Conservation (phyloP, 2,888 invertebrate genomes). For the Autographa pulchrina region DNA sequence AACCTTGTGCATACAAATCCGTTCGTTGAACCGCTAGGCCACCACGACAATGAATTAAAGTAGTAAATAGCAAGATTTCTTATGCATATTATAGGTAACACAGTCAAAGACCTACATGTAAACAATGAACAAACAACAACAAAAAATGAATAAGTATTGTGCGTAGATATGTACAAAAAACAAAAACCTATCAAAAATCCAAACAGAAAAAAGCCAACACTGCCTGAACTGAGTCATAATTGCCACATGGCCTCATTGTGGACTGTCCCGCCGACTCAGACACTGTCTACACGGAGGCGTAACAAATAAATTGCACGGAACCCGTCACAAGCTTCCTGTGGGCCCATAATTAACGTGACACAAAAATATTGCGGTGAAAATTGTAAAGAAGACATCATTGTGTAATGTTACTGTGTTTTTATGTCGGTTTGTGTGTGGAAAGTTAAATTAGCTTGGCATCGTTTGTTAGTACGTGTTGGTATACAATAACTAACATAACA, state of each 20-base stretch:
- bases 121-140: no score
- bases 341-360: constrained; percentile 73
- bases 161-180: no score
- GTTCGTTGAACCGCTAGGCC: no score
- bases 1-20: no score
- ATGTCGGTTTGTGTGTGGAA: constrained; percentile 15
- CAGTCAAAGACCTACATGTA: no score
- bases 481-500: no score
- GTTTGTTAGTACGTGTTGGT: neutral
- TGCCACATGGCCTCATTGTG: constrained; percentile 50
- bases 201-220: constrained; percentile 39
- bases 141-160: no score
- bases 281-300: constrained; percentile 58
- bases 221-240: constrained; percentile 43
- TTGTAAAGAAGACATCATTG: constrained; percentile 39
- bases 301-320: constrained; percentile 71
- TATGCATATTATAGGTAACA: no score
- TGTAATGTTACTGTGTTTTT: constrained; percentile 22
- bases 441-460: neutral
- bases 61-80: no score
- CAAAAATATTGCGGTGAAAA: constrained; percentile 66
- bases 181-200: neutral
- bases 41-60: no score
- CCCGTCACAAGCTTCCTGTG: constrained; percentile 64
- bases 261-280: constrained; percentile 54